Base-by-base conservation (phyloP, 2,888 invertebrate genomes). In the Pristionchus fissidentatus region DNA sequence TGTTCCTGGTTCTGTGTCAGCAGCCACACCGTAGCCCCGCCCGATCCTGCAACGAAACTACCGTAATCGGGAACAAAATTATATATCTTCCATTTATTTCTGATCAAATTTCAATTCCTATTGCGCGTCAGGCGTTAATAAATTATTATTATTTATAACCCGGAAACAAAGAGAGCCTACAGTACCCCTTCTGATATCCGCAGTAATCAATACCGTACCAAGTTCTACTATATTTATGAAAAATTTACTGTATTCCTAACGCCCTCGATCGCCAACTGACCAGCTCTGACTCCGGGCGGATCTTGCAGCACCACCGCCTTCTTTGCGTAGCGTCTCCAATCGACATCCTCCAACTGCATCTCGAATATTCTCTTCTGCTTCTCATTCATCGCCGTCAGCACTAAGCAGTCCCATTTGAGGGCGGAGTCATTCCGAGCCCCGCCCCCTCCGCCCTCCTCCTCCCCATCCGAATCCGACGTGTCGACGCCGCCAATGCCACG, bases 301-400 rank as follows among this genome's bases (percentile, higher is more conserved):
- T 70, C 62, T 19, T 35, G 29, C 22, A 32, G 15, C 22, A 80
- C 80, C n/a, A 29, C 41, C n/a, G n/a, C 26, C 41, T 32, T 29
- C 19, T 3, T 8, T 19, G 57, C 41, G 60, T 80, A 80, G 38
- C 35, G n/a, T 26, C 29, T 32, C 78, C 78, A 78, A 2, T 32
- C 38, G 35, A 78, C 8, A 41, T 35, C 52, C 19, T 32, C 78
- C 52, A 78, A 38, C 26, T 78, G 78, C 32, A 38, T 49, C 10
- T 73, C 43, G 43, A 73, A 73, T 4, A 73, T 73, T n/a, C 13
- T 5, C n/a, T 84, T 86, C 75, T 88, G 88, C 1, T 81, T 10
- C 0, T 85, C 83, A 43, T 85, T 75, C 7, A 86, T 86, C 41
- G 88, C 88, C 26, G 87, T 87, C 5, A 88, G 60, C 29, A 88